phyloP scores from a whole-genome alignment of 2,113 vertebrate genomes.

The Tapirus terrestris region DNA sequence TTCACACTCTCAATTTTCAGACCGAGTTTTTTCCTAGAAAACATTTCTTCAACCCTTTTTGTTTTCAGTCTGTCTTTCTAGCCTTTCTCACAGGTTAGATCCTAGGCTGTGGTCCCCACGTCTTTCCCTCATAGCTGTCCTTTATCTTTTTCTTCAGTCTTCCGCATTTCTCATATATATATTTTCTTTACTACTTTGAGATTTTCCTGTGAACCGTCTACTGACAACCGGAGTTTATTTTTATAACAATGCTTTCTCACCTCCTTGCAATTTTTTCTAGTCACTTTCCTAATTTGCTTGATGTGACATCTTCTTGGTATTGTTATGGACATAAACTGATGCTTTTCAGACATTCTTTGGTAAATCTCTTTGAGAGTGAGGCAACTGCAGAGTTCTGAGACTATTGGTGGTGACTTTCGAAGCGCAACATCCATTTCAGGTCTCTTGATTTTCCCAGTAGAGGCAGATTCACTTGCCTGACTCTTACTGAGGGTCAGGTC shows the following conservation, averaged over 20 bases:
- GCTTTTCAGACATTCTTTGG: neutral
- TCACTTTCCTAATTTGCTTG: neutral
- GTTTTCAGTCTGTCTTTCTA: neutral
- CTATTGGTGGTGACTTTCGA: neutral
- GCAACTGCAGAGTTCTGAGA: neutral
- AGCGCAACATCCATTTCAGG: neutral
- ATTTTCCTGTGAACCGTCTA: neutral
- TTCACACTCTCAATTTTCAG: neutral
- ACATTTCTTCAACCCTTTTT: neutral
- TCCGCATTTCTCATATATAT: neutral
- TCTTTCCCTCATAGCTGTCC: accelerated
- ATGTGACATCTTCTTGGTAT: neutral
- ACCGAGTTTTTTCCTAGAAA: neutral
- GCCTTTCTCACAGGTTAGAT: neutral
- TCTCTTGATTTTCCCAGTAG: neutral
- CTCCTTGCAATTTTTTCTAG: neutral
- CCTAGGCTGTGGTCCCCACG: neutral
- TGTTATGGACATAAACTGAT: neutral
- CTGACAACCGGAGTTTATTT: neutral
- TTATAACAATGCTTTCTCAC: neutral
- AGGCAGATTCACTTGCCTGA: neutral
- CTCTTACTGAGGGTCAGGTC: neutral
- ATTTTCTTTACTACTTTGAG: neutral
- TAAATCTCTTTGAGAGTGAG: neutral
- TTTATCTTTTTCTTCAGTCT: neutral